These are phyloP conservation scores for Dasysyrphus tricinctus DNA, from an alignment of 2,888 invertebrate genomes.

Conservation along the genomic window DNA sequence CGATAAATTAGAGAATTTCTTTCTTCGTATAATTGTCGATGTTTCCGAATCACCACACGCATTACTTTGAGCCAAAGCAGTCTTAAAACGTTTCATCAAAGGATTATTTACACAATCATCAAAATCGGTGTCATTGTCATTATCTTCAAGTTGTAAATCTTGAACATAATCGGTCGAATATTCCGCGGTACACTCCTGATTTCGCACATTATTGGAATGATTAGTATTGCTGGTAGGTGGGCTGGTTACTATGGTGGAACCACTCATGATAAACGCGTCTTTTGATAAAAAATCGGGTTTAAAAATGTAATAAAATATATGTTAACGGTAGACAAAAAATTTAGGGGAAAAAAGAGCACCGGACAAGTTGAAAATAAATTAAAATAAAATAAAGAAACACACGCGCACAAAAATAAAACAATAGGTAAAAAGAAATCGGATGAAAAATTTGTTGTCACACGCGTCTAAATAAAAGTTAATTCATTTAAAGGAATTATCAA, in stretches of 20 bases:
- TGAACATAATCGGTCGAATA: constrained; percentile 25
- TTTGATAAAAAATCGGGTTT: background rate
- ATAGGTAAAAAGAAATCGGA: constrained; percentile 18
- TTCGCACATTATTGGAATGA: constrained; percentile 16
- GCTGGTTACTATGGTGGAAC: constrained; percentile 10
- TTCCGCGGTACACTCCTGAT: constrained; percentile 48
- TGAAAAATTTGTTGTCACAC: background rate
- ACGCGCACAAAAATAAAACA: constrained; percentile 28
- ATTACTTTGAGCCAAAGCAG: background rate
- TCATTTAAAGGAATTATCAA: background rate
- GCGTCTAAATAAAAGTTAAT: background rate
- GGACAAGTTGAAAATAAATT: constrained; percentile 29
- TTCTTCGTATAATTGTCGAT: constrained; percentile 29
- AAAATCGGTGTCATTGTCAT: constrained; percentile 9
- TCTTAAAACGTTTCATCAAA: constrained; percentile 50
- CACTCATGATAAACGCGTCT: constrained; percentile 41
- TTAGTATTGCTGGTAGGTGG: constrained; percentile 5
- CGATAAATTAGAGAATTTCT: constrained; percentile 31
- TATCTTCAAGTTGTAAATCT: background rate
- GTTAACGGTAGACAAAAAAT: background rate
- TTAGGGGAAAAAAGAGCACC: background rate
- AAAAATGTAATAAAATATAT: constrained; percentile 23
- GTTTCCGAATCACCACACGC: background rate
- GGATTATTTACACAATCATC: constrained; percentile 36
- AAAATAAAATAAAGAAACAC: constrained; percentile 43